phyloP scores from a whole-genome alignment of 2,113 vertebrate genomes.

The Arizona elegans region DNA sequence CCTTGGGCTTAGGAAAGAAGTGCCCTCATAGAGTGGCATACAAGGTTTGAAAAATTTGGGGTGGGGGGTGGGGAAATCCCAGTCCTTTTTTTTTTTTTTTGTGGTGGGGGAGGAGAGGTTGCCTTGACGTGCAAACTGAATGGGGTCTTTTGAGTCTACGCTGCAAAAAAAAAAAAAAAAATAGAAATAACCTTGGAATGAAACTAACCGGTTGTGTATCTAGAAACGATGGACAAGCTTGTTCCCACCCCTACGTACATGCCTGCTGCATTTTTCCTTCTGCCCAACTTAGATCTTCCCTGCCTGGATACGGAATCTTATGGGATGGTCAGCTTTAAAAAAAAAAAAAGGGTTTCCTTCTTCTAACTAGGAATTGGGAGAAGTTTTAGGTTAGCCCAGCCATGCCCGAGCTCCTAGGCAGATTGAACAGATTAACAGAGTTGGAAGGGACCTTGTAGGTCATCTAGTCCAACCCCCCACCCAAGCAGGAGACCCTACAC shows the following conservation, averaged over 20 bases:
- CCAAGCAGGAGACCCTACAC: too few species aligned
- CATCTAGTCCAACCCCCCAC: too few species aligned
- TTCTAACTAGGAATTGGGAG: neutral
- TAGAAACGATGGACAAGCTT: constrained; percentile 74
- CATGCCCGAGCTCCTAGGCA: neutral
- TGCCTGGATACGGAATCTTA: constrained; percentile 59
- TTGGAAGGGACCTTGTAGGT: too few species aligned
- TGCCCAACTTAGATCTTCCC: constrained; percentile 45
- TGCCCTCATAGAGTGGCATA: constrained; percentile 97
- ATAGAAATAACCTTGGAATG: constrained; percentile 33
- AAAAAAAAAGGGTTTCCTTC: neutral
- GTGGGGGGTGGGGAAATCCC: constrained; percentile 11
- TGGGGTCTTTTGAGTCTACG: neutral
- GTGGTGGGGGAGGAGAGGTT: neutral
- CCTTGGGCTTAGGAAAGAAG: constrained; percentile 96
- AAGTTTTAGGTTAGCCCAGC: neutral
- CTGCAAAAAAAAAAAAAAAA: constrained; percentile 32
- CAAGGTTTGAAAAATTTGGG: constrained; percentile 91
- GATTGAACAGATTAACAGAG: neutral
- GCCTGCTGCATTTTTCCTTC: constrained; percentile 47
- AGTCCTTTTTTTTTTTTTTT: neutral
- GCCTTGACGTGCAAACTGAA: constrained; percentile 41
- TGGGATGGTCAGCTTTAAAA: constrained; percentile 42
- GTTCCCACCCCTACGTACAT: constrained; percentile 13
- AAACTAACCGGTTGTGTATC: constrained; percentile 78